Evolutionary conservation across 1,140 invertebrate genomes (phyloP).

Genomic region (Sycobia sp.): DNA sequence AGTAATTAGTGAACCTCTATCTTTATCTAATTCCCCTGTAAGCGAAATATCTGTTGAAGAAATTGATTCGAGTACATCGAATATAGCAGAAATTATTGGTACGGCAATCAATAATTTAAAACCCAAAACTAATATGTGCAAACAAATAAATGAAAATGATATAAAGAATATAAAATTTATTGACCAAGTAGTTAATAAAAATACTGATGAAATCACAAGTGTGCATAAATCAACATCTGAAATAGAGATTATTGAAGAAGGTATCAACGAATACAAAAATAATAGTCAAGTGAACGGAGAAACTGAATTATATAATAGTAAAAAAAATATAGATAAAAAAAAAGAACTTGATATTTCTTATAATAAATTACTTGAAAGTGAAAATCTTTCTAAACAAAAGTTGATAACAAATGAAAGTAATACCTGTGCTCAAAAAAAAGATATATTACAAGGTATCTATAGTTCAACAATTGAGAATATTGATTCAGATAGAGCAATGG

Average conservation of each 20-base stretch:
- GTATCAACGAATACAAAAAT: background rate
- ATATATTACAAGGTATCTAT: background rate
- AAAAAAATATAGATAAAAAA: background rate
- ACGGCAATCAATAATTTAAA: constrained; percentile 38
- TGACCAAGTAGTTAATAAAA: background rate
- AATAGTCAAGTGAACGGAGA: background rate
- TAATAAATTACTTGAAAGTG: background rate
- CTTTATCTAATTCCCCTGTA: constrained; percentile 48
- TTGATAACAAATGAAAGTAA: background rate
- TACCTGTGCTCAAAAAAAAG: background rate
- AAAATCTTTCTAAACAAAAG: background rate
- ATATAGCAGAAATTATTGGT: constrained; percentile 58
- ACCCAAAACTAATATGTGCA: constrained; percentile 38
- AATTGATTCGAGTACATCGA: constrained; percentile 55
- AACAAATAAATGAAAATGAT: constrained; percentile 23
- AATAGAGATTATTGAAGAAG: constrained; percentile 1
- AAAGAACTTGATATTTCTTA: background rate
- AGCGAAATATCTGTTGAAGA: constrained; percentile 56
- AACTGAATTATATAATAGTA: background rate
- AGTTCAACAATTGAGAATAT: background rate
- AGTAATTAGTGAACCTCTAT: constrained; percentile 43
- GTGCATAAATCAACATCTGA: background rate
- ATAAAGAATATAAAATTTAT: background rate
- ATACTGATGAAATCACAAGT: background rate
- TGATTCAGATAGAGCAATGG: background rate